Base-by-base conservation (phyloP, 2,113 vertebrate genomes). In the Sigmodon hispidus region DNA sequence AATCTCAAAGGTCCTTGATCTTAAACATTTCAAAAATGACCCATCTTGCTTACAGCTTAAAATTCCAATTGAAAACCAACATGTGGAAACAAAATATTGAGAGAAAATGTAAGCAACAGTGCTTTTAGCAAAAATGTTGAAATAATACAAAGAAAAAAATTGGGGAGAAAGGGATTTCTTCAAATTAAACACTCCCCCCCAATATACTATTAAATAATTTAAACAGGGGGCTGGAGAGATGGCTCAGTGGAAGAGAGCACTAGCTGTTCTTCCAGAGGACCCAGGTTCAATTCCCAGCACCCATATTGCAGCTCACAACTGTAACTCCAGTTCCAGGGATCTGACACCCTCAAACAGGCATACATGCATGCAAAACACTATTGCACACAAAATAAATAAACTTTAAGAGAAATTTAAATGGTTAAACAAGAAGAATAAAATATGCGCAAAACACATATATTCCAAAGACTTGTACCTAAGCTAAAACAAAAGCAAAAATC, bases 61-160 rank as follows among this genome's bases (percentile, higher is more conserved):
- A 96, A 91, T 87, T 65, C 93, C 1, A 72, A 8, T 40, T 63
- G 15, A 76, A 94, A 90, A 29, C 50, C 9, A 95, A 80, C 7
- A 21, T 65, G 40, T 70, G 17, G 65, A 77, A 72, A 59, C 55
- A 91, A 89, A 94, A 34, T 2, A 61, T 87, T 15, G 29, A 81
- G 88, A 95, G 95, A 92, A 88, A 34, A 94, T 22, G 84, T 93
- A 94, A 89, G 34, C 65, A 43, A 73, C 59, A 75, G 1, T 73
- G 61, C 89, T 94, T 92, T 95, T 88, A 72, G 57, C 89, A 90
- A 73, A 90, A 2, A 91, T 94, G 95, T 73, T 91, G 9, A 95
- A 94, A 88, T 85, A 85, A 34, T 17, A 92, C 34, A 87, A 40
- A 95, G 77, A 94, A 69, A 36, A 36, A 52, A 48, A 43, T 72